A percentile compares a stretch with the other conserved stretches of the same genome.
Evolutionary conservation across 2,888 invertebrate genomes (phyloP).

Genomic region (Xestobium rufovillosum): DNA sequence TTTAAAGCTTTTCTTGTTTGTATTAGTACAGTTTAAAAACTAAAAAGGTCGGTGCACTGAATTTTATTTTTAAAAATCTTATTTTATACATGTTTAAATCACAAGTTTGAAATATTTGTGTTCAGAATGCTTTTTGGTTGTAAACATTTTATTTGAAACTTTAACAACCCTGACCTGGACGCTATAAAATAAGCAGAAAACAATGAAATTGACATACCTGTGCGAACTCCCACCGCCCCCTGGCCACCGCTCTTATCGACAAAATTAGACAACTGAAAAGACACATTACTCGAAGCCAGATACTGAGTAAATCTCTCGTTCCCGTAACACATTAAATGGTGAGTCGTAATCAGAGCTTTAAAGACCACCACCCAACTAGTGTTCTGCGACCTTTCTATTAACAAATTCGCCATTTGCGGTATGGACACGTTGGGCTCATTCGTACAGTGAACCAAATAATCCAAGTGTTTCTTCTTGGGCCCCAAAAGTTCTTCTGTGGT

Average conservation of each 20-base stretch:
- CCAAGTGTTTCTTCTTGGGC: slow-evolving; percentile 99
- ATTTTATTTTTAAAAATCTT: too few species aligned
- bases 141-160: too few species aligned
- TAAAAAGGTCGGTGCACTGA: too few species aligned
- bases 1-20: too few species aligned
- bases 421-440: slow-evolving; percentile 99
- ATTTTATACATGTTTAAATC: too few species aligned
- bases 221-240: slow-evolving; percentile 68
- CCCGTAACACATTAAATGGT: slow-evolving; percentile 99
- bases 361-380: slow-evolving; percentile 99
- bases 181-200: too few species aligned
- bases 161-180: too few species aligned
- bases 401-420: slow-evolving; percentile 96
- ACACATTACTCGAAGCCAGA: slow-evolving; percentile 98
- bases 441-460: slow-evolving; percentile 99
- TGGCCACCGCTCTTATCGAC: slow-evolving; percentile 96
- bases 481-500: slow-evolving; percentile 99
- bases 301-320: slow-evolving; percentile 99
- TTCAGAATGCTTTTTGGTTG: too few species aligned
- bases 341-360: slow-evolving; percentile 96
- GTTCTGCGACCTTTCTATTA: slow-evolving; percentile 97
- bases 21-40: too few species aligned
- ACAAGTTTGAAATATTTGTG: too few species aligned
- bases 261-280: slow-evolving; percentile 96
- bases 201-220: too few species aligned